Conservation (phyloP, 2,797 vertebrate species). For the Crenuchus spilurus region DNA sequence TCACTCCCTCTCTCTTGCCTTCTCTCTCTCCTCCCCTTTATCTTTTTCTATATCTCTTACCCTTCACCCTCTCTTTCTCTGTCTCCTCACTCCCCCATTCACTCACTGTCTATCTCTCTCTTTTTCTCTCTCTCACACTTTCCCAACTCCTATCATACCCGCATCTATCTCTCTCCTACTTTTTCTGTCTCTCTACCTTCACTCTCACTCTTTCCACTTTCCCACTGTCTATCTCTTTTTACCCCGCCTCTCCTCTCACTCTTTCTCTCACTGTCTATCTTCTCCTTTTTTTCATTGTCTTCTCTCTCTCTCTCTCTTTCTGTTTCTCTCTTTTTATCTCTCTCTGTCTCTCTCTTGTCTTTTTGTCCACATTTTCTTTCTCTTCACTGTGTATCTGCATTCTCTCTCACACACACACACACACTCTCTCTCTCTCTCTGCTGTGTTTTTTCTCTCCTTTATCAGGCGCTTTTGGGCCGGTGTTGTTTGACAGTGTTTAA, state of each 20-base stretch:
- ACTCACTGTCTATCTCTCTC: conserved; percentile 45
- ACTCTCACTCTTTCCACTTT: not conserved
- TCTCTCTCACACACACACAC: no score
- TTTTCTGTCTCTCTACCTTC: not conserved
- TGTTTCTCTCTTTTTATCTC: conserved; percentile 5
- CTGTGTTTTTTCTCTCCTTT: not conserved
- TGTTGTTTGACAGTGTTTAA: conserved; percentile 79
- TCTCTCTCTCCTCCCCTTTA: conserved; percentile 48
- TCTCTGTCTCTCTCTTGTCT: no score
- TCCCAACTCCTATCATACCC: no score
- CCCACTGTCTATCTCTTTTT: no score
- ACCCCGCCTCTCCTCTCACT: not conserved
- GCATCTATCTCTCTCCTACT: no score
- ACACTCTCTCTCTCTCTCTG: not conserved
- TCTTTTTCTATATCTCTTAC: not conserved
- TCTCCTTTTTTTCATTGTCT: no score
- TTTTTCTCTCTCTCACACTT: not conserved
- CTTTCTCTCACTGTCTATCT: no score
- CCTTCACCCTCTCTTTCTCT: not conserved
- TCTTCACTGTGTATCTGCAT: no score
- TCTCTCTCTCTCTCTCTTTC: not conserved
- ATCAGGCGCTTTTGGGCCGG: conserved; percentile 38
- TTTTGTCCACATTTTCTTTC: no score
- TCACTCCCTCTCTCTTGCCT: conserved; percentile 27
- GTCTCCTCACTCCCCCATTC: not conserved